Conservation (phyloP, 1,140 invertebrate species). For the Anadara kagoshimensis region DNA sequence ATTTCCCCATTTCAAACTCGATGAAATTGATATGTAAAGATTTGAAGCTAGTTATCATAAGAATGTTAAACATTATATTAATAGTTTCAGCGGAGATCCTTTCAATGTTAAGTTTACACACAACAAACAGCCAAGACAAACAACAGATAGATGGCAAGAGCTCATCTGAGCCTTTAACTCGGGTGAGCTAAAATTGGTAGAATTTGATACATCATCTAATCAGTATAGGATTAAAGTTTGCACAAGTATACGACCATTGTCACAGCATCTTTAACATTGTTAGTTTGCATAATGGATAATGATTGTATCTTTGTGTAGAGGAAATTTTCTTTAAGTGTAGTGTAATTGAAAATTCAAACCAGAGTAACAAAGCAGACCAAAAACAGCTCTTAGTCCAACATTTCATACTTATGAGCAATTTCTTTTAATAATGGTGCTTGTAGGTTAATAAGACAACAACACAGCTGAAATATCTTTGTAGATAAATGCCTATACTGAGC, state of each 20-base stretch:
- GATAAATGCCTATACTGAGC: conserved; percentile 31
- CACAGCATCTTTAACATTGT: neutral
- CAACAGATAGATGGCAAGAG: no score
- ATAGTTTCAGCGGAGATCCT: no score
- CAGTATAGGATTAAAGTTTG: neutral
- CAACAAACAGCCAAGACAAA: no score
- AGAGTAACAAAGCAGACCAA: neutral
- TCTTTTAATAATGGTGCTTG: conserved; percentile 37
- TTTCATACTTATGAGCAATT: conserved; percentile 43
- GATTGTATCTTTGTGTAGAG: neutral
- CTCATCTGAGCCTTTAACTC: no score
- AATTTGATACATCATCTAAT: no score
- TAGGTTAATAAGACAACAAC: conserved; percentile 29
- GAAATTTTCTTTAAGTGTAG: neutral
- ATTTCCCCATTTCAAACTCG: neutral
- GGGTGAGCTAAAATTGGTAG: no score
- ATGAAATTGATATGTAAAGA: no score
- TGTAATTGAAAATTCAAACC: neutral
- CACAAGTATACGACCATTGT: neutral
- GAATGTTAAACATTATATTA: no score
- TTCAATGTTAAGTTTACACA: no score
- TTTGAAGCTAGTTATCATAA: no score
- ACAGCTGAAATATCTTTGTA: conserved; percentile 36
- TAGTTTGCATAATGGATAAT: neutral
- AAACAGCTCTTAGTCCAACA: neutral